Conservation (phyloP, 30 jellyfish, hydroid and myxozoan genomes). For the Sanderia malayensis region DNA sequence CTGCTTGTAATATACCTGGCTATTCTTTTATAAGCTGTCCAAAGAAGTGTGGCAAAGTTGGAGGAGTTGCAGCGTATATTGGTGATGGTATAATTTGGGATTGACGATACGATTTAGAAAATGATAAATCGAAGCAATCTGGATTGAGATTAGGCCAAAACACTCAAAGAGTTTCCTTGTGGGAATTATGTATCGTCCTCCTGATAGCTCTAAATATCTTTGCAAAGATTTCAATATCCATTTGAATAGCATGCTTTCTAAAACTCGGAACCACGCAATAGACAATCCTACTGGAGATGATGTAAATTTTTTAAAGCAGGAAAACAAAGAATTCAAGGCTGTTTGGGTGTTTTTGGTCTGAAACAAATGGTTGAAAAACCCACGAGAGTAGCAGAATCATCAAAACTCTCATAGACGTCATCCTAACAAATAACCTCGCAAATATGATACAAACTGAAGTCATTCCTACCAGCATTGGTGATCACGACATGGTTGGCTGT, state of each 20-base stretch:
- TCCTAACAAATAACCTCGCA: conserved; percentile 33
- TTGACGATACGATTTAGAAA: conserved; percentile 67
- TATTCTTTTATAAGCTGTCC: conserved; percentile 62
- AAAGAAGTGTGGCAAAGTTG: conserved; percentile 66
- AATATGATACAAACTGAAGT: neutral
- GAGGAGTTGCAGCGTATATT: conserved; percentile 67
- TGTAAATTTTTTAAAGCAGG: conserved; percentile 9
- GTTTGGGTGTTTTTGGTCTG: conserved; percentile 11
- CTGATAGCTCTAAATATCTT: conserved; percentile 19
- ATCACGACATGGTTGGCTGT: conserved; percentile 42
- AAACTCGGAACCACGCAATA: neutral
- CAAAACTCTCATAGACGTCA: conserved; percentile 42
- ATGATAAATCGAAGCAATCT: conserved; percentile 26
- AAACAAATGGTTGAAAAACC: conserved; percentile 45
- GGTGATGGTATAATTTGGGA: conserved; percentile 51
- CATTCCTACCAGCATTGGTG: neutral
- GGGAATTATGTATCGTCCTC: conserved; percentile 52
- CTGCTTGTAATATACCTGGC: conserved; percentile 42
- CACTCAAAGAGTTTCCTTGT: conserved; percentile 48
- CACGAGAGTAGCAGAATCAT: conserved; percentile 48
- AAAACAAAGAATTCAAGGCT: conserved; percentile 41
- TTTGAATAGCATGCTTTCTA: conserved; percentile 14
- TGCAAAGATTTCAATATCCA: conserved; percentile 34
- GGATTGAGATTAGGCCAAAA: conserved; percentile 51
- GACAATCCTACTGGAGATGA: conserved; percentile 47